Percentiles rank a stretch among this genome's conserved stretches.
Evolutionary conservation across 1,140 invertebrate genomes (phyloP).

Genomic region (Drosophila repletoides): DNA sequence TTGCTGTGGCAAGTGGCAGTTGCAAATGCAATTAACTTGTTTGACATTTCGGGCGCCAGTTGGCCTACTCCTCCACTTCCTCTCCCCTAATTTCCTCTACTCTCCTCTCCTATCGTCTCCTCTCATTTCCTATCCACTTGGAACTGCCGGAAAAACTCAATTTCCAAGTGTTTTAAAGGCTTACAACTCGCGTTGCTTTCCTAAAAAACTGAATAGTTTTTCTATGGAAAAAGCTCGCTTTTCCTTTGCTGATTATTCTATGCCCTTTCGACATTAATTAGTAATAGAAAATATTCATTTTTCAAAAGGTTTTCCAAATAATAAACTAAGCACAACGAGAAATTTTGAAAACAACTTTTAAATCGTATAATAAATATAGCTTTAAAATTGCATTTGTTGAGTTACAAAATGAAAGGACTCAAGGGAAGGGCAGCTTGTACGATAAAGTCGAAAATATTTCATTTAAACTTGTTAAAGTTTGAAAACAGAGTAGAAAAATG

Average conservation of each 20-base stretch:
- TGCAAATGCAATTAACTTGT: conserved; percentile 64
- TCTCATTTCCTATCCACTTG: neutral
- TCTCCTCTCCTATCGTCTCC: neutral
- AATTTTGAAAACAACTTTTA: too few species aligned
- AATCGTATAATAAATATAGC: too few species aligned
- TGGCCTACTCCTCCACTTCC: conserved; percentile 5
- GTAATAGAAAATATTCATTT: too few species aligned
- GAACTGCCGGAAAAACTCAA: conserved; percentile 1
- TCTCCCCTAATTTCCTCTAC: too few species aligned
- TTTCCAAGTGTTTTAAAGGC: conserved; percentile 9
- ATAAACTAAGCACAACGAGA: too few species aligned
- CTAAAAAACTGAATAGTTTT: too few species aligned
- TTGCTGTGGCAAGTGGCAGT: conserved; percentile 5
- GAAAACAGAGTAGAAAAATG: conserved; percentile 34
- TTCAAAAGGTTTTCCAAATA: too few species aligned
- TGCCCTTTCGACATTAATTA: too few species aligned
- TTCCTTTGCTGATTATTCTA: neutral
- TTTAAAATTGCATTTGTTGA: too few species aligned
- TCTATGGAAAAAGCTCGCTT: conserved; percentile 3
- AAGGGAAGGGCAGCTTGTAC: too few species aligned
- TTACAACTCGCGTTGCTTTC: too few species aligned
- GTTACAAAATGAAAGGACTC: too few species aligned
- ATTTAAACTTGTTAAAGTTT: conserved; percentile 20
- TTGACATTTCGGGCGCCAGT: conserved; percentile 39
- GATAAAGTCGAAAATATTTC: conserved; percentile 24